Conservation (phyloP, 92 coral and sea anemone genomes). For the Epizoanthus fatuus region DNA sequence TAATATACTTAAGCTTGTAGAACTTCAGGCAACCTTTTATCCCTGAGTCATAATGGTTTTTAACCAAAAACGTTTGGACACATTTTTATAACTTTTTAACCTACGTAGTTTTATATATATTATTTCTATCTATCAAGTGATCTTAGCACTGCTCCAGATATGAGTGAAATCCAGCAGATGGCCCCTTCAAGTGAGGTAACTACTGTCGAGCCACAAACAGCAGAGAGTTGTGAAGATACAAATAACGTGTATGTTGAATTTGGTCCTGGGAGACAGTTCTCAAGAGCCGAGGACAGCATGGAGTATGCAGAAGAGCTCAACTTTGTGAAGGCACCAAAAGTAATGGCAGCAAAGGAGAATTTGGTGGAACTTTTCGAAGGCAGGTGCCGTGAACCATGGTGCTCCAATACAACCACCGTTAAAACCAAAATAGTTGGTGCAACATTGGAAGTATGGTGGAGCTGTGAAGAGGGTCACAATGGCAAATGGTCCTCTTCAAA, state of each 20-base stretch:
- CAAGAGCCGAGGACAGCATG: constrained; percentile 1
- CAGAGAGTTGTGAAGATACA: no score
- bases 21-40: no score
- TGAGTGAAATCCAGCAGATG: no score
- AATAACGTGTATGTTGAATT: not conserved
- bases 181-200: no score
- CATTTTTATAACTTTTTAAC: no score
- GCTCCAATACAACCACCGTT: not conserved
- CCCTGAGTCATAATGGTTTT: no score
- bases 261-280: constrained; percentile 19
- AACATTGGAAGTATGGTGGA: constrained; percentile 44
- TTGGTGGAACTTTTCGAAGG: constrained; percentile 8
- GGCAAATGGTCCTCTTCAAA: constrained; percentile 38
- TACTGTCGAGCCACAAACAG: no score
- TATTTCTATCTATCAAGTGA: no score
- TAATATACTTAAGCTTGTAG: no score
- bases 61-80: no score
- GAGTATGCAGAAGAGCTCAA: constrained; percentile 1
- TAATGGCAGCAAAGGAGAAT: not conserved
- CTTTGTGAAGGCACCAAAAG: not conserved
- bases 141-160: no score
- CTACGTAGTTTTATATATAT: no score
- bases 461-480: constrained; percentile 19
- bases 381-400: constrained; percentile 17
- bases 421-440: constrained; percentile 10